Percentiles rank a stretch among this genome's conserved stretches.
Evolutionary conservation across 2,113 vertebrate species (phyloP).

Genomic region (Serilophus lunatus): DNA sequence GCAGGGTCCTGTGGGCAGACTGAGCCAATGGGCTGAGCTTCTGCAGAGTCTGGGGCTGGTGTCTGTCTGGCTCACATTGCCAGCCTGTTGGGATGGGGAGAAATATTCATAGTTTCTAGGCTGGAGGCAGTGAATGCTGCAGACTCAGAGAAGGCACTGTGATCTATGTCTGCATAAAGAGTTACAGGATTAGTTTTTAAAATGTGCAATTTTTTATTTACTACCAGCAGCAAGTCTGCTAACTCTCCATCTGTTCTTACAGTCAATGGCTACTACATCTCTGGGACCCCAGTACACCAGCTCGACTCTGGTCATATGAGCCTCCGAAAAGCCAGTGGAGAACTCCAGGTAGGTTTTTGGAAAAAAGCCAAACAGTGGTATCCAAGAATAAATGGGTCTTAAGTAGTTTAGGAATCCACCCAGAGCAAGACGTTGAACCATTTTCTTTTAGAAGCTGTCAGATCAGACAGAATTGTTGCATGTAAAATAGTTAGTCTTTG

Average conservation of each 20-base stretch:
- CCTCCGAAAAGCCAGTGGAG: conserved; percentile 81
- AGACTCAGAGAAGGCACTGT: not conserved
- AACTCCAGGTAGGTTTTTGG: conserved; percentile 82
- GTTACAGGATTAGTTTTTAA: not conserved
- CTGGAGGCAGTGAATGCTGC: not conserved
- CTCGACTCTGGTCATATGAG: conserved; percentile 79
- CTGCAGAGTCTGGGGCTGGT: not conserved
- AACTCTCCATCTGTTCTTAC: conserved; percentile 56
- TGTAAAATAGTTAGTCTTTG: not conserved
- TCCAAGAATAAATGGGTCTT: not conserved
- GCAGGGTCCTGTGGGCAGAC: not conserved
- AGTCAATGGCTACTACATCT: conserved; percentile 95
- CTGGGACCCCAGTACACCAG: conserved; percentile 83
- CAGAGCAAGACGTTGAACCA: not conserved
- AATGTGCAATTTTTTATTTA: not conserved
- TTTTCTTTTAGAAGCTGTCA: not conserved
- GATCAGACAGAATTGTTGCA: not conserved
- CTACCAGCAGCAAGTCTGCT: not conserved
- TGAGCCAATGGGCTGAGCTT: not conserved
- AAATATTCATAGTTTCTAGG: not conserved
- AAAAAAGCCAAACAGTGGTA: not conserved
- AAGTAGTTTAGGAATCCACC: not conserved
- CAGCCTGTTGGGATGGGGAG: not conserved
- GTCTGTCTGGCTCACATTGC: not conserved
- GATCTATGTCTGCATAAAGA: not conserved